Conservation (phyloP, 2,888 invertebrate genomes). For the Xiphydria camelus region DNA sequence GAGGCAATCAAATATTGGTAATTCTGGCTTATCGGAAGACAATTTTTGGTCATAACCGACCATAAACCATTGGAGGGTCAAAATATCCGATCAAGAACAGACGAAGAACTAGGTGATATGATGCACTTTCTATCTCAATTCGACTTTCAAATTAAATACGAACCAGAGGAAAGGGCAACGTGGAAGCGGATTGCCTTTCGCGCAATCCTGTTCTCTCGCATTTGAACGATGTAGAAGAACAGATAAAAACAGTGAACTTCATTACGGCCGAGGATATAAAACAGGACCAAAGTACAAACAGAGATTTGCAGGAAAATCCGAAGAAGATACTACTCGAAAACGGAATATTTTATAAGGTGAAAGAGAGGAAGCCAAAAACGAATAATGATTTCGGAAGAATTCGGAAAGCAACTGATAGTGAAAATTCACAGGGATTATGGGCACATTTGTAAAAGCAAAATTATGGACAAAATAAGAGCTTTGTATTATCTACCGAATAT, state of each 20-base stretch:
- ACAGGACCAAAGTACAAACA: slow-evolving; percentile 17
- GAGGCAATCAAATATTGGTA: slow-evolving; percentile 32
- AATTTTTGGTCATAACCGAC: slow-evolving; percentile 19
- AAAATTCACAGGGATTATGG: no score
- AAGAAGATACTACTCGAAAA: no score
- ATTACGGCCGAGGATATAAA: slow-evolving; percentile 14
- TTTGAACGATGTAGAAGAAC: slow-evolving; percentile 15
- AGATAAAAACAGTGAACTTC: slow-evolving; percentile 19
- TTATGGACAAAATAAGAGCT: slow-evolving; percentile 11
- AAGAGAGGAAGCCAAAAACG: no score
- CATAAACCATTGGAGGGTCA: slow-evolving; percentile 22
- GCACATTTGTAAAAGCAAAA: no score
- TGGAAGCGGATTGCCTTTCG: slow-evolving; percentile 21
- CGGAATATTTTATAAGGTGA: no score
- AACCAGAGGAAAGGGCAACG: slow-evolving; percentile 19
- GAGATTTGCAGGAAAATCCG: slow-evolving; percentile 12
- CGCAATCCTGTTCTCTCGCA: slow-evolving; percentile 17
- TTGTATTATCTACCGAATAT: slow-evolving; percentile 15
- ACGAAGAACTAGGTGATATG: slow-evolving; percentile 22
- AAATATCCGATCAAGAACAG: slow-evolving; percentile 22
- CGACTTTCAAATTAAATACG: slow-evolving; percentile 20
- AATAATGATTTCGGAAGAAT: not conserved
- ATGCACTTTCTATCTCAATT: slow-evolving; percentile 19
- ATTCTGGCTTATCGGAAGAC: slow-evolving; percentile 24
- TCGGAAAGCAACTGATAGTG: not conserved